phyloP scores from a whole-genome alignment of 37 sponge, comb jelly and placozoan genomes.

The Geodia barretti region DNA sequence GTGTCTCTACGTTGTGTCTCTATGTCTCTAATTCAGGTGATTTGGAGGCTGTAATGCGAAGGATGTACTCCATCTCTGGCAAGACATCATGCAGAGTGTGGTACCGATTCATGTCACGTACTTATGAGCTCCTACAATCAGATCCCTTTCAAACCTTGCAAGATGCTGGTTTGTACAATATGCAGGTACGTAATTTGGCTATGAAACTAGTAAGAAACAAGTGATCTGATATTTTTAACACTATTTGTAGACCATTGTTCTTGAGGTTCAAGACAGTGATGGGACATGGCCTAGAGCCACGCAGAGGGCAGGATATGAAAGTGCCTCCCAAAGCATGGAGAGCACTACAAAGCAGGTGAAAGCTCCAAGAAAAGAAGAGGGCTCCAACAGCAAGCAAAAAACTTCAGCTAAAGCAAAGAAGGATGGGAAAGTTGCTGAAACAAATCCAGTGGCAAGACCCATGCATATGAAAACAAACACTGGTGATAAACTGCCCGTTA shows the following conservation, averaged over 20 bases:
- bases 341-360: too few species aligned
- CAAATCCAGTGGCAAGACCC: too few species aligned
- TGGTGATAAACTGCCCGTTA: too few species aligned
- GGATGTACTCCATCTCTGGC: slow-evolving; percentile 43
- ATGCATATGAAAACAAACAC: too few species aligned
- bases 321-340: too few species aligned
- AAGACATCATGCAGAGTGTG: slow-evolving; percentile 76
- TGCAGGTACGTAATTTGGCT: slow-evolving; percentile 53
- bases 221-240: not conserved
- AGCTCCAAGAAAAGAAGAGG: too few species aligned
- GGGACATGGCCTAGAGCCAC: not conserved
- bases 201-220: not conserved
- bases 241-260: not conserved
- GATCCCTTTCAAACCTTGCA: slow-evolving; percentile 48
- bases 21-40: slow-evolving; percentile 18
- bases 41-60: slow-evolving; percentile 41
- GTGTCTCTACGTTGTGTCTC: too few species aligned
- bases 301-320: too few species aligned
- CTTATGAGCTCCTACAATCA: slow-evolving; percentile 72
- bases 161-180: slow-evolving; percentile 77
- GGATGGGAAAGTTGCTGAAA: not conserved
- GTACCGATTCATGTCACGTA: slow-evolving; percentile 78
- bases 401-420: not conserved
- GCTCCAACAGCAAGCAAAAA: too few species aligned
- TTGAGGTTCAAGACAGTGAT: not conserved